Evolutionary conservation across 53 echinoderm and acorn worm species (phyloP).

Genomic region (Astropecten irregularis): DNA sequence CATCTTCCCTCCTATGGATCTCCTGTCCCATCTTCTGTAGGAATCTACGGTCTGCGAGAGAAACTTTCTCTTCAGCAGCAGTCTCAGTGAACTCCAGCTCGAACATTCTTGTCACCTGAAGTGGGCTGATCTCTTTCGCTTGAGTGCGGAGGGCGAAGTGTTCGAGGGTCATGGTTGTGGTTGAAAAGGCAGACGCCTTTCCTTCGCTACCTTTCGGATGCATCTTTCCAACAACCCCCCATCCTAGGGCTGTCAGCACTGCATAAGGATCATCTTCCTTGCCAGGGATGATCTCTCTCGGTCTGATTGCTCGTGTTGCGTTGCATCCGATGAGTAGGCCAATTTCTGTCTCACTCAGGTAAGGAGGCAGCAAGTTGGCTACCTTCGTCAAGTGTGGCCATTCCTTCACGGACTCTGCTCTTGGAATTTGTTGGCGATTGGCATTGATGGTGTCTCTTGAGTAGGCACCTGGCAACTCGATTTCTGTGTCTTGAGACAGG

Average conservation of each 20-base stretch:
- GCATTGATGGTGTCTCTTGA: conserved; percentile 12
- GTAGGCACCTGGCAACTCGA: conserved; percentile 2
- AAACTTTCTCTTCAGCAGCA: background rate
- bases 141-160: background rate
- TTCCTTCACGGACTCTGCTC: background rate
- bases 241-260: conserved; percentile 53
- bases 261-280: conserved; percentile 69
- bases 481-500: background rate
- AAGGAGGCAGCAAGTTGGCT: conserved; percentile 11
- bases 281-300: conserved; percentile 43
- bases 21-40: conserved; percentile 54
- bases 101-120: conserved; percentile 20
- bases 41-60: conserved; percentile 51
- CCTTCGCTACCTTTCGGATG: background rate
- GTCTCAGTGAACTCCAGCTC: conserved; percentile 57
- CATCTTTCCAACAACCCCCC: conserved; percentile 60
- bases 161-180: background rate
- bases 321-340: conserved; percentile 15
- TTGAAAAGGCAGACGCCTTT: background rate
- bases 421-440: background rate
- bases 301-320: background rate
- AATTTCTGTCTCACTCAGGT: background rate
- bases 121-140: conserved; percentile 11
- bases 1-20: conserved; percentile 49
- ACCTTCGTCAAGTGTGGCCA: conserved; percentile 34